Percentiles rank a stretch among this genome's conserved stretches.
Evolutionary conservation across 2,113 vertebrate species (phyloP).

Genomic region (Lepisosteus oculatus): DNA sequence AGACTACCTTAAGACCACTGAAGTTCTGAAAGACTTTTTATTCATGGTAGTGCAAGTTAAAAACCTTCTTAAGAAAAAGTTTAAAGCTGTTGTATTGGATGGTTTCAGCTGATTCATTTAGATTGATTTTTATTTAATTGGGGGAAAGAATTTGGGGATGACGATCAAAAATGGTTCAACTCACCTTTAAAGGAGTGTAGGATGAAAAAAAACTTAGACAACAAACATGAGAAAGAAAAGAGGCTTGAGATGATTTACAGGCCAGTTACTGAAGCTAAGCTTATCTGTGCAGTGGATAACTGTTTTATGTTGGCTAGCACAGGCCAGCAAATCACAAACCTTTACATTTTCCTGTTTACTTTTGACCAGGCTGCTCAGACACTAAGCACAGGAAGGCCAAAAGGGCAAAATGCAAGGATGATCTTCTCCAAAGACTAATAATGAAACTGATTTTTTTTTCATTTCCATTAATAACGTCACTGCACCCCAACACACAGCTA

Average conservation of each 20-base stretch:
- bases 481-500: conserved; percentile 2
- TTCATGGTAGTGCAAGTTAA: too few relatives aligned
- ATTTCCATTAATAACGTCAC: conserved; percentile 8
- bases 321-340: neutral
- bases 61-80: too few relatives aligned
- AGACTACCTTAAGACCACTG: too few relatives aligned
- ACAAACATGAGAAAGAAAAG: neutral
- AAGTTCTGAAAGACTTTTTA: too few relatives aligned
- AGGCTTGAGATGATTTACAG: neutral
- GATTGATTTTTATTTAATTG: too few relatives aligned
- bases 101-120: too few relatives aligned
- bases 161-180: too few relatives aligned
- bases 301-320: neutral
- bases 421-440: neutral
- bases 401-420: neutral
- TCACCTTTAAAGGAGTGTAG: neutral
- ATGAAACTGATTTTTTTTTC: neutral
- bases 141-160: too few relatives aligned
- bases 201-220: neutral
- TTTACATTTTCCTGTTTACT: neutral
- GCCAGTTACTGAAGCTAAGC: neutral
- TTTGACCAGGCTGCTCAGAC: too few relatives aligned
- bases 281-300: neutral
- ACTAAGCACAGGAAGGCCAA: neutral
- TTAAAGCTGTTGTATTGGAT: too few relatives aligned